Base-by-base conservation (phyloP, 2,113 vertebrate genomes). In the Melanerpes aurifrons region DNA sequence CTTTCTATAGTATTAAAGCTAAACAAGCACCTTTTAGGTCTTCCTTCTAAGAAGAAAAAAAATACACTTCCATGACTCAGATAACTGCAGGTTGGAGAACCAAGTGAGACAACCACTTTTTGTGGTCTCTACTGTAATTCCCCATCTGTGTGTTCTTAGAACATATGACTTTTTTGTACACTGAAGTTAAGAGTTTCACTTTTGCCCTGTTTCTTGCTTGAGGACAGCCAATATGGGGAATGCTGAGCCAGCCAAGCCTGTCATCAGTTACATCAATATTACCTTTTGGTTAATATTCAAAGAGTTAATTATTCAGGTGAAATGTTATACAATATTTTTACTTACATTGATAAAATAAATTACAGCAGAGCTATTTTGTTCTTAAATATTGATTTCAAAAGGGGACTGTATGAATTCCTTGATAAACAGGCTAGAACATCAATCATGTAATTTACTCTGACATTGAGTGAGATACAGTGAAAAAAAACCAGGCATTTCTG, bases 391-490 rank as follows among this genome's bases (percentile, higher is more conserved):
- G 96, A 96, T 95, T 96, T 96, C 89, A 26, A 62, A 64, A 78
- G 86, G 29, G 63, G 73, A 94, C 90, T 90, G 22, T 67, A 71
- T 28, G 58, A 76, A 63, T 94, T 92, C 71, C 86, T 90, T 91
- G 86, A 92, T 87, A 86, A 95, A 87, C 9, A 95, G 58, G 50
- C 82, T 70, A 69, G 62, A 76, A 71, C 86, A 95, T 96, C 95
- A 95, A 80, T 96, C 82, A 97, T 94, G 92, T 31, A 95, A 95
- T 97, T 96, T 98, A 73, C 31, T 70, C 35, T 96, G 89, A 95
- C 95, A 96, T 92, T 84, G 87, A 93, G 48, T 91, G 58, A 91
- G 88, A 57, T 64, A 40, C 14, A 2, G 15, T 57, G 54, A 73
- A 93, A 92, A 32, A 94, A 61, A 10, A 56, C 8, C 0, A 2